Conservation (phyloP, 2,888 invertebrate species). For the Agrochola lota region DNA sequence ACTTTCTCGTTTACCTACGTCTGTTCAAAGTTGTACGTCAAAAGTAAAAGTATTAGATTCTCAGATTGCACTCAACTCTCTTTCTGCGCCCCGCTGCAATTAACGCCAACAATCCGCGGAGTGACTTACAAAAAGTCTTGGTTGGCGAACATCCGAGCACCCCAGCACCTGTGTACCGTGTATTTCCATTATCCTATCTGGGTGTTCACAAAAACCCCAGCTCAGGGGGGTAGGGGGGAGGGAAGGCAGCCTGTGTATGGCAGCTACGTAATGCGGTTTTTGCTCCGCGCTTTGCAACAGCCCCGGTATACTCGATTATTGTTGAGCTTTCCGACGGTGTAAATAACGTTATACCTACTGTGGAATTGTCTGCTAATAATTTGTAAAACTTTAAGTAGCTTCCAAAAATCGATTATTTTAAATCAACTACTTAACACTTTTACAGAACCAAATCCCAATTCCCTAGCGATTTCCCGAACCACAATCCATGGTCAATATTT, state of each 20-base stretch:
- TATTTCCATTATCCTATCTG: constrained; percentile 55
- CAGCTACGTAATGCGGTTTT: constrained; percentile 65
- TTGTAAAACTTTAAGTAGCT: not conserved
- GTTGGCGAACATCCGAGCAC: not conserved
- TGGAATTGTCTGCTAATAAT: not conserved
- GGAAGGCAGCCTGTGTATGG: constrained; percentile 50
- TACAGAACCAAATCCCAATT: too few species aligned
- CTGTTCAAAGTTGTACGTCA: not conserved
- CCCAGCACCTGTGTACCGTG: constrained; percentile 23
- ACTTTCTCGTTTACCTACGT: not conserved
- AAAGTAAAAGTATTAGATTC: not conserved
- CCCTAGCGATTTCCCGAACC: not conserved
- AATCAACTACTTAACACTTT: not conserved
- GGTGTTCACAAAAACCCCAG: constrained; percentile 38
- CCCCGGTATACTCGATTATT: constrained; percentile 18
- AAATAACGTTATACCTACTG: constrained; percentile 2
- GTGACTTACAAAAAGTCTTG: constrained; percentile 26
- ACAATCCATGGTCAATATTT: constrained; percentile 19
- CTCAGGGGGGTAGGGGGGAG: not conserved
- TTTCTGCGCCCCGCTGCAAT: not conserved
- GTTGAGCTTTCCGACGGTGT: constrained; percentile 17
- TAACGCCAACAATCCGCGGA: not conserved
- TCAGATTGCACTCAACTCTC: not conserved
- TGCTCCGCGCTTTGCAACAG: constrained; percentile 37
- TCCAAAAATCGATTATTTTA: not conserved